These are phyloP conservation scores for Agrilus planipennis DNA, from an alignment of 1,140 invertebrate genomes.

Conservation along the genomic window DNA sequence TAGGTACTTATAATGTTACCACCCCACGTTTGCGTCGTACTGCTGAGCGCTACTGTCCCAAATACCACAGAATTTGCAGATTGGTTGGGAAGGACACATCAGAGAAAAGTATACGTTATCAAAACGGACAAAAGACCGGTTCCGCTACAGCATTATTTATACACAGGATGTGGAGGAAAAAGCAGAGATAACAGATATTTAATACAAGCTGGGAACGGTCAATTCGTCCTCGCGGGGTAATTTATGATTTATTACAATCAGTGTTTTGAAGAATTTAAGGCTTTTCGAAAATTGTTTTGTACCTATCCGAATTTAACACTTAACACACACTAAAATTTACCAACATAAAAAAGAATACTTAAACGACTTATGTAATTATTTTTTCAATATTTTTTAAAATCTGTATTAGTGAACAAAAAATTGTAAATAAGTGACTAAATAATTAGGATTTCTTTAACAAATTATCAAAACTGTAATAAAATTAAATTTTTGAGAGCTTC, in stretches of 20 bases:
- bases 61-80: conserved; percentile 94
- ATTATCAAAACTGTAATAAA: too few species aligned
- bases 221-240: conserved; percentile 54
- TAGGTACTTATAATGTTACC: conserved; percentile 94
- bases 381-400: too few species aligned
- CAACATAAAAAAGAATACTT: too few species aligned
- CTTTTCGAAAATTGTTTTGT: too few species aligned
- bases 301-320: too few species aligned
- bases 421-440: too few species aligned
- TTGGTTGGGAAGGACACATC: conserved; percentile 92
- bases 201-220: conserved; percentile 61
- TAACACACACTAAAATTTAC: too few species aligned
- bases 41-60: conserved; percentile 96
- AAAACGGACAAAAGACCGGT: conserved; percentile 89
- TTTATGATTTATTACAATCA: conserved; percentile 13
- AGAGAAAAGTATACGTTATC: conserved; percentile 89
- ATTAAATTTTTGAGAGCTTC: too few species aligned
- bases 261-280: too few species aligned
- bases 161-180: conserved; percentile 50
- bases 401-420: too few species aligned
- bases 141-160: conserved; percentile 88
- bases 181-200: conserved; percentile 59
- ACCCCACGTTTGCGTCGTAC: conserved; percentile 87
- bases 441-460: too few species aligned
- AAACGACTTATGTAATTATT: too few species aligned